Evolutionary conservation across 2,888 invertebrate species (phyloP), one percentile per base, ranked within the genome.

Genomic region (Lypha dubia): DNA sequence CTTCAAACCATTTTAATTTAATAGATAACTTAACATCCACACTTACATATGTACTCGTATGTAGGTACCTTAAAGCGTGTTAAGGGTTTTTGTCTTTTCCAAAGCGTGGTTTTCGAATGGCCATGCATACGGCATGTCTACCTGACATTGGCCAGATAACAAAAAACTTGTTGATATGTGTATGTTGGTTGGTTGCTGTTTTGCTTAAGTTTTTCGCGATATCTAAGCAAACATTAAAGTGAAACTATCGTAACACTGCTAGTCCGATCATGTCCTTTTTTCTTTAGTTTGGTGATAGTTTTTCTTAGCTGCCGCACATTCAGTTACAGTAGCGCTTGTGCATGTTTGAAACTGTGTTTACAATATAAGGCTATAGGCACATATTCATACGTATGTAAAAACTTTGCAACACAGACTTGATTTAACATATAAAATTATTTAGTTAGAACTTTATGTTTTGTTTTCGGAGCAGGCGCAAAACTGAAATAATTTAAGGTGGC

Each of bases 1-100:
- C 67, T 81, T 51, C 32, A 81, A 75, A 84, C 65, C 71, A 81
- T 84, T 84, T 84, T 70, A 81, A 84, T 84, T 84, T 84, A 84
- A 81, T 60, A 84, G 81, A 84, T 81, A 81, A 79, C 63, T 68
- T 65, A 71, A 75, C 79, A 65, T 32, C 60, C 24, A 35, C 35
- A 11, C 15, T 7, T 15, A 17, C 41, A 22, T 22, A n/a, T n/a
- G n/a, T n/a, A n/a, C n/a, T n/a, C n/a, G n/a, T n/a, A n/a, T n/a
- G n/a, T n/a, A n/a, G n/a, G n/a, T n/a, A n/a, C n/a, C n/a, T n/a
- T n/a, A 28, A 17, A 41, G 13, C 22, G n/a, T 44, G 22, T 13
- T 68, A 68, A 77, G 68, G 60, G 68, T 28, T 41, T 44, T 46
- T 58, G 46, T 17, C 51, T 38, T 35, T 49, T 67, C 49, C 15